Percentiles rank a stretch among this genome's conserved stretches.
phyloP scores from a whole-genome alignment of 1,140 invertebrate species.

The Mylabris phalerata region DNA sequence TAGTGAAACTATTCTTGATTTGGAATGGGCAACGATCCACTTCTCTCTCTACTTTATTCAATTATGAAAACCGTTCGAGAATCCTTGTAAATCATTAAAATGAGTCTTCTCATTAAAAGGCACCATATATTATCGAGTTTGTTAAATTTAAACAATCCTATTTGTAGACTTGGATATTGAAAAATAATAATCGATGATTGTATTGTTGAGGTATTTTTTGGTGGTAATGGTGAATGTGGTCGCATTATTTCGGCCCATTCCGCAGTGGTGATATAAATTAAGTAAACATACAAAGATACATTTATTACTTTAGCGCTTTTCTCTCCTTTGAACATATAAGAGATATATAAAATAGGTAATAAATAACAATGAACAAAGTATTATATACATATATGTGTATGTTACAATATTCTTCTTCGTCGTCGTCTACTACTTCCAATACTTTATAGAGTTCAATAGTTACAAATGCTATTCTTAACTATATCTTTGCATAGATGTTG shows the following conservation, averaged over 20 bases:
- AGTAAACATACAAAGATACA: slow-evolving; percentile 11
- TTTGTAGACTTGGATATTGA: too few relatives aligned
- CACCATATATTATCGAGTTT: too few relatives aligned
- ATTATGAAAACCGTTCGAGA: too few relatives aligned
- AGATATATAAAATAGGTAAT: slow-evolving; percentile 5
- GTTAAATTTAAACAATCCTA: too few relatives aligned
- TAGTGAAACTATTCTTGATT: too few relatives aligned
- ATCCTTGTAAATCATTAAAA: too few relatives aligned
- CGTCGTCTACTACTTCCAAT: not conserved
- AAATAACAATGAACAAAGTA: slow-evolving; percentile 6
- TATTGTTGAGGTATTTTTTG: not conserved
- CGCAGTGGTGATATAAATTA: slow-evolving; percentile 2
- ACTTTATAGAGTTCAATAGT: slow-evolving; percentile 6
- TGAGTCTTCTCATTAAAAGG: too few relatives aligned
- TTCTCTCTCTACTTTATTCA: too few relatives aligned
- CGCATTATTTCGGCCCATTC: not conserved
- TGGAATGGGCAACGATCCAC: too few relatives aligned
- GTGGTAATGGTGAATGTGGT: not conserved
- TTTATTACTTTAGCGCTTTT: slow-evolving; percentile 13
- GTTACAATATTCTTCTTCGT: not conserved
- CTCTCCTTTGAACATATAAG: not conserved
- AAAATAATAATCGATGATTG: not conserved
- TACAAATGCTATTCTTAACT: not conserved
- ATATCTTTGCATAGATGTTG: slow-evolving; percentile 2
- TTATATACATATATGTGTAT: not conserved